phyloP scores from a whole-genome alignment of 2,888 invertebrate species.

The Eristalis arbustorum region DNA sequence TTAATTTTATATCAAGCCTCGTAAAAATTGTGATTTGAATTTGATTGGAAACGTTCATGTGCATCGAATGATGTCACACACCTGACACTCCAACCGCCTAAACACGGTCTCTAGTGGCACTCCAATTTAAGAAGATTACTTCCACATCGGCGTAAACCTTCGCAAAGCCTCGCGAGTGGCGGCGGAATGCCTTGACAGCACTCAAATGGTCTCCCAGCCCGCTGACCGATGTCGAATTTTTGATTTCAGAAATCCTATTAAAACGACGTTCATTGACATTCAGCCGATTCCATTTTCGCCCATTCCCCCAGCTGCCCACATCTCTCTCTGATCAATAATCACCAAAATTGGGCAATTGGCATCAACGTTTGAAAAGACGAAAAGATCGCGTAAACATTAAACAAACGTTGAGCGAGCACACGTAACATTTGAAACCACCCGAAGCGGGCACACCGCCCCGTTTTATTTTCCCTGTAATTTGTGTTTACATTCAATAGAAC shows the following conservation, averaged over 20 bases:
- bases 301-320: slow-evolving; percentile 39
- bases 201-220: not conserved
- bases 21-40: not conserved
- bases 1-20: not conserved
- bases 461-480: not conserved
- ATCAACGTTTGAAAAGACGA: not conserved
- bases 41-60: not conserved
- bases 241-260: slow-evolving; percentile 43
- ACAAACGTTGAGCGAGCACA: not conserved
- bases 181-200: not conserved
- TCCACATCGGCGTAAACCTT: not conserved
- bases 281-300: slow-evolving; percentile 4
- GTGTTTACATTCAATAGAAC: not conserved
- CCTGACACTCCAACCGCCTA: not conserved
- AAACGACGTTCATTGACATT: slow-evolving; percentile 56
- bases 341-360: not conserved
- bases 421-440: slow-evolving; percentile 42
- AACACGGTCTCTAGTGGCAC: not conserved
- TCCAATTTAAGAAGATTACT: not conserved
- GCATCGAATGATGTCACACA: not conserved
- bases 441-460: not conserved
- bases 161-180: too few relatives aligned
- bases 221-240: slow-evolving; percentile 50
- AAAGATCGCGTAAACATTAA: not conserved
- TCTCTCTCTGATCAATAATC: slow-evolving; percentile 10